A percentile compares a stretch with the other conserved stretches of the same genome.
These are phyloP conservation scores for Neomorphus geoffroyi DNA, from an alignment of 2,797 vertebrate genomes.

Conservation along the genomic window DNA sequence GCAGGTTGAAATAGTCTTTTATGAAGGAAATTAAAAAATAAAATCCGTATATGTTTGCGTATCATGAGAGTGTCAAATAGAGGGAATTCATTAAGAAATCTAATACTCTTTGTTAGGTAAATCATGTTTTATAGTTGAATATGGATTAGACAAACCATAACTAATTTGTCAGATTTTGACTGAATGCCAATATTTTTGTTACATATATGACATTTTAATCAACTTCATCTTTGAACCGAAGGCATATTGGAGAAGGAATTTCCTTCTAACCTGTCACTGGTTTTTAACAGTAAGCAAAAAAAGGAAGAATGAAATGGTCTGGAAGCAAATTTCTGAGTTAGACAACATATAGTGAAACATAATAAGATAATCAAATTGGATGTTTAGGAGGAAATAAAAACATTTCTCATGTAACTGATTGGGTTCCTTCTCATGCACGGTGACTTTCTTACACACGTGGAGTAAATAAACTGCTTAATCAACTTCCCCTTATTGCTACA, in stretches of 20 bases:
- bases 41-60: constrained; percentile 14
- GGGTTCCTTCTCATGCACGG: background rate
- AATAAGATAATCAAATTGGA: constrained; percentile 20
- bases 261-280: background rate
- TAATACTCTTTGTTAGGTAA: constrained; percentile 39
- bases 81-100: constrained; percentile 27
- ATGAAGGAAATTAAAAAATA: constrained; percentile 25
- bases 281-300: constrained; percentile 8
- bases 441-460: background rate
- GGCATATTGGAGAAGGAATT: background rate
- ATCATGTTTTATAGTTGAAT: constrained; percentile 28
- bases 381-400: constrained; percentile 33
- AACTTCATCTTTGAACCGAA: constrained; percentile 26
- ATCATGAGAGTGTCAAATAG: background rate
- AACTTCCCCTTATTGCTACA: background rate
- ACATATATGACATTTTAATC: constrained; percentile 20
- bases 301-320: background rate
- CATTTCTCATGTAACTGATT: background rate
- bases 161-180: constrained; percentile 57
- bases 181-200: constrained; percentile 36
- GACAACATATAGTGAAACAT: background rate
- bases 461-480: constrained; percentile 28
- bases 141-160: constrained; percentile 52
- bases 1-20: background rate
- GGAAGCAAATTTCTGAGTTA: constrained; percentile 5